Conservation (phyloP, 37 sponge, comb jelly and placozoan species). For the Halichondria panicea region DNA sequence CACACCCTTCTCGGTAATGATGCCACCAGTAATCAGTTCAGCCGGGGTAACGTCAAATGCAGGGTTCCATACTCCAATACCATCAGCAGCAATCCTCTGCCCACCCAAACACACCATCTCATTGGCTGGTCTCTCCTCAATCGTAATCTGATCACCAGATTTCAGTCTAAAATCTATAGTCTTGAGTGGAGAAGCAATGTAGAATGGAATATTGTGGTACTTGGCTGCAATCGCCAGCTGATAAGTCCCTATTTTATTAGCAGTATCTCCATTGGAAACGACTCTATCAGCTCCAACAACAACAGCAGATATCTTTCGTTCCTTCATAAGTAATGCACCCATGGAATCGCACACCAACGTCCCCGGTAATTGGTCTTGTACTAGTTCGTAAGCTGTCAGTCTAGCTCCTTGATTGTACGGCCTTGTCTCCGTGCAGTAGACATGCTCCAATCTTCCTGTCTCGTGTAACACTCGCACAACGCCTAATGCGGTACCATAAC, state of each 20-base stretch:
- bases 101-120: constrained; percentile 69
- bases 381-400: constrained; percentile 81
- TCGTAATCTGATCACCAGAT: constrained; percentile 58
- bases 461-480: constrained; percentile 63
- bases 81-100: constrained; percentile 63
- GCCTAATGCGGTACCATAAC: constrained; percentile 85
- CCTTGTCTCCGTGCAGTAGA: constrained; percentile 83
- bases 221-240: constrained; percentile 72
- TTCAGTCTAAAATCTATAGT: constrained; percentile 53
- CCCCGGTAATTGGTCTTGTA: constrained; percentile 58
- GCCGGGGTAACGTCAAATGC: constrained; percentile 90
- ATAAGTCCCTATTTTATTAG: constrained; percentile 88
- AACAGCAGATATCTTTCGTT: constrained; percentile 41
- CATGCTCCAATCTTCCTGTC: constrained; percentile 42
- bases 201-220: constrained; percentile 70
- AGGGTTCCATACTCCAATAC: constrained; percentile 80
- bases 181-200: constrained; percentile 68
- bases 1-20: constrained; percentile 76
- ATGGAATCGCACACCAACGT: constrained; percentile 78
- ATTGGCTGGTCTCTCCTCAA: constrained; percentile 65
- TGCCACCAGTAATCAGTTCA: constrained; percentile 77
- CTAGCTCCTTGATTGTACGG: constrained; percentile 86
- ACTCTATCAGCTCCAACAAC: constrained; percentile 83
- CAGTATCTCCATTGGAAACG: constrained; percentile 79
- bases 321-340: constrained; percentile 55